phyloP scores from a whole-genome alignment of 2,797 vertebrate genomes.

The Champsocephalus gunnari region DNA sequence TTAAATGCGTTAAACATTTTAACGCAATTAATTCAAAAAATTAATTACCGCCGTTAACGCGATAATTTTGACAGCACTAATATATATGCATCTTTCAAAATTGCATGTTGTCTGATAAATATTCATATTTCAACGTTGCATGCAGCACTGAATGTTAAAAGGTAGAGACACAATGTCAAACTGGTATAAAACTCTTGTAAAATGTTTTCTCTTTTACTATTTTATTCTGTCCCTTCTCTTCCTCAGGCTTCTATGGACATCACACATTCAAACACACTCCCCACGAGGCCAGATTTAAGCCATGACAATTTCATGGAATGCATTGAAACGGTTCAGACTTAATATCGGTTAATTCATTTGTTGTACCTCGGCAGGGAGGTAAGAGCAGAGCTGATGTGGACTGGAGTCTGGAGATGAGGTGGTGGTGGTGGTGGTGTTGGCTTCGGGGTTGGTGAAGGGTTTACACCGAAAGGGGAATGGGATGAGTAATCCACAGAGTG shows the following conservation, averaged over 20 bases:
- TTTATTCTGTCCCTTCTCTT: background rate
- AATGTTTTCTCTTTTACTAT: background rate
- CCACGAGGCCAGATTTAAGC: slow-evolving; percentile 56
- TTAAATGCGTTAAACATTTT: too few relatives aligned
- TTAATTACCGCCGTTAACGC: too few relatives aligned
- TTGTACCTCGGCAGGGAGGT: slow-evolving; percentile 51
- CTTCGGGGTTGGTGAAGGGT: slow-evolving; percentile 51
- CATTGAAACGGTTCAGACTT: slow-evolving; percentile 63
- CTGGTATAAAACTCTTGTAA: background rate
- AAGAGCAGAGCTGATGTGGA: slow-evolving; percentile 42
- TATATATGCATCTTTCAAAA: slow-evolving; percentile 6
- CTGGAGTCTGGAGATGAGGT: slow-evolving; percentile 35
- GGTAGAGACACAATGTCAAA: background rate
- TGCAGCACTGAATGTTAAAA: slow-evolving; percentile 2
- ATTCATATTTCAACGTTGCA: background rate
- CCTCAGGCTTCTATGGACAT: background rate
- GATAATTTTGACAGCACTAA: too few relatives aligned
- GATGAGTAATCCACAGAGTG: slow-evolving; percentile 83
- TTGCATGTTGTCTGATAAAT: background rate
- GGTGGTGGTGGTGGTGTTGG: slow-evolving; percentile 18
- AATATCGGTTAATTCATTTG: slow-evolving; percentile 77
- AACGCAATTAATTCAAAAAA: too few relatives aligned
- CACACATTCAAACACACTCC: slow-evolving; percentile 11
- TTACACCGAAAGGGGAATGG: slow-evolving; percentile 69
- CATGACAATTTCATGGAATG: slow-evolving; percentile 64